phyloP scores from a whole-genome alignment of 1,140 invertebrate genomes.

The Lepidotrigona ventralis region DNA sequence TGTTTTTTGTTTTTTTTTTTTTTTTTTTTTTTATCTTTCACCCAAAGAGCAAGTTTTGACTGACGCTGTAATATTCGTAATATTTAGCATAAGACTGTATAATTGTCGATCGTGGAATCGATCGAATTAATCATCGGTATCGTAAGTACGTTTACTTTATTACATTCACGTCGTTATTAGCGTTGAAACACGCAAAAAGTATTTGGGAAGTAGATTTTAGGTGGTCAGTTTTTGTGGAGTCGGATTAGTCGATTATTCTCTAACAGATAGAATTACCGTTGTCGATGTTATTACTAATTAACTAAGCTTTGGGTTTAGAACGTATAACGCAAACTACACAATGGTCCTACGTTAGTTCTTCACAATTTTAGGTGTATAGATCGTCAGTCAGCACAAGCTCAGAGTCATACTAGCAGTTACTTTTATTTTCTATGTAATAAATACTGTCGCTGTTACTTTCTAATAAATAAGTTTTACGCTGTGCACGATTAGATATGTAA shows the following conservation, averaged over 20 bases:
- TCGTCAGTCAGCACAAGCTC: slow-evolving; percentile 61
- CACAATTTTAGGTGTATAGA: background rate
- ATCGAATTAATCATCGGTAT: slow-evolving; percentile 11
- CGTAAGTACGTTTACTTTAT: slow-evolving; percentile 16
- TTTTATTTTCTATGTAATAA: too few species aligned
- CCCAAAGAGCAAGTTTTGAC: slow-evolving; percentile 57
- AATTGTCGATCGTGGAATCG: slow-evolving; percentile 11
- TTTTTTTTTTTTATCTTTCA: background rate
- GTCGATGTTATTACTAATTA: slow-evolving; percentile 40
- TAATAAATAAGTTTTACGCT: slow-evolving; percentile 13
- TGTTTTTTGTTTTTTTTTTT: background rate
- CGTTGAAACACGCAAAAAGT: slow-evolving; percentile 9
- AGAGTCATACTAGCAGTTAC: slow-evolving; percentile 38
- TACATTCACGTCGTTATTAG: slow-evolving; percentile 20
- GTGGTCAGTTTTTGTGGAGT: background rate
- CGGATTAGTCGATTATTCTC: slow-evolving; percentile 25
- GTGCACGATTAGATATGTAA: slow-evolving; percentile 19
- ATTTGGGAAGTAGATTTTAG: slow-evolving; percentile 34
- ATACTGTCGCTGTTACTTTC: slow-evolving; percentile 40
- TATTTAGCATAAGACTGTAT: slow-evolving; percentile 27
- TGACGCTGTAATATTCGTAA: slow-evolving; percentile 43
- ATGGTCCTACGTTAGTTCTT: slow-evolving; percentile 17
- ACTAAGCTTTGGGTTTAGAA: slow-evolving; percentile 22
- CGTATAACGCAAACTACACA: slow-evolving; percentile 17
- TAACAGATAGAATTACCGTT: slow-evolving; percentile 27